phyloP scores from a whole-genome alignment of 2,797 vertebrate genomes.

The Forpus xanthops region DNA sequence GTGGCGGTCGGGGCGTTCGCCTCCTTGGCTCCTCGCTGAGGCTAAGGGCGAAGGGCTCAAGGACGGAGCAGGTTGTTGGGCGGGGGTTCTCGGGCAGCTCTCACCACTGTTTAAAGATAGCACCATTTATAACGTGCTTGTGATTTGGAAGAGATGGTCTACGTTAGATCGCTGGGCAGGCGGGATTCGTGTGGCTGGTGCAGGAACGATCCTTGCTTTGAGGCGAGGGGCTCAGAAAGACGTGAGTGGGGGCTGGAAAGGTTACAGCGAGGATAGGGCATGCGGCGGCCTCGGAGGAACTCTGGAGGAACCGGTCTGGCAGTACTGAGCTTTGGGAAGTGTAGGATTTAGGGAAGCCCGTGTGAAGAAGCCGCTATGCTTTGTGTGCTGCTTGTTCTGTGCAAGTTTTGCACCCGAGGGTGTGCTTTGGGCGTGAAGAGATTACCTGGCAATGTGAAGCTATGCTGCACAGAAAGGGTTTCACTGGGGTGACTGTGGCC shows the following conservation, averaged over 20 bases:
- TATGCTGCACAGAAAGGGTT: accelerated
- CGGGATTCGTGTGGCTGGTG: no score
- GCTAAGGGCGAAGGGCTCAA: no score
- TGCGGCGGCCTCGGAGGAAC: not conserved
- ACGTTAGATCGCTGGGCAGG: not conserved
- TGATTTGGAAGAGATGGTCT: not conserved
- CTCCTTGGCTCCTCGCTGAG: not conserved
- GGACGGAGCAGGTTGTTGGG: not conserved
- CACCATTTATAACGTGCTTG: not conserved
- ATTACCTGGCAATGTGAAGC: not conserved
- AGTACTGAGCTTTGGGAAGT: not conserved
- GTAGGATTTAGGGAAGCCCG: not conserved
- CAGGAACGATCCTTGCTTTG: not conserved
- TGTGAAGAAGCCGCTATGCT: accelerated
- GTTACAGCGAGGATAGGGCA: no score
- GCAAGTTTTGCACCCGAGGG: not conserved
- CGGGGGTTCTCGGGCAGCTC: not conserved
- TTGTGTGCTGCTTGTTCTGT: accelerated
- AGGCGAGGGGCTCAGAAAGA: not conserved
- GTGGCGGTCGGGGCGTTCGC: accelerated
- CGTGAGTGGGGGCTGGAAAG: not conserved
- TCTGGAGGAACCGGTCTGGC: not conserved
- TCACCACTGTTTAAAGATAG: not conserved
- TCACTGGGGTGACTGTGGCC: no score
- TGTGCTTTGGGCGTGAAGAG: not conserved